A percentile compares a stretch with the other conserved stretches of the same genome.
These are phyloP conservation scores for Tachina grossa DNA, from an alignment of 2,888 invertebrate genomes.

Conservation along the genomic window DNA sequence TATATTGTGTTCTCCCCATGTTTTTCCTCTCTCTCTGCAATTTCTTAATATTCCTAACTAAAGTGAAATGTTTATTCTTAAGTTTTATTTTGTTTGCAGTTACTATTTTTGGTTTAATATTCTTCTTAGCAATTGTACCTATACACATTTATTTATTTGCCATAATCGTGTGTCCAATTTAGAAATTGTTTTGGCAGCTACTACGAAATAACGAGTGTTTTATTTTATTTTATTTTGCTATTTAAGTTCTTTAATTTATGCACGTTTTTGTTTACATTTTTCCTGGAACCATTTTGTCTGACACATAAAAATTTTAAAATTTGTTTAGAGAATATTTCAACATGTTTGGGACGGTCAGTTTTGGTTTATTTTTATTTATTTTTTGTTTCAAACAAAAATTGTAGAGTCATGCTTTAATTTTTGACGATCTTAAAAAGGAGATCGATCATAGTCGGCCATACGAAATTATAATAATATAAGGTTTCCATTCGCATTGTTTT, in stretches of 20 bases:
- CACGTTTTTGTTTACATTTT: slow-evolving; percentile 37
- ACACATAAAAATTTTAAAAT: slow-evolving; percentile 47
- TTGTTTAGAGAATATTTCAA: slow-evolving; percentile 27
- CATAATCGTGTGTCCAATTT: slow-evolving; percentile 22
- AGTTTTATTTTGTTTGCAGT: slow-evolving; percentile 9
- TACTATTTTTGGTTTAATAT: slow-evolving; percentile 32
- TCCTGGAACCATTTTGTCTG: slow-evolving; percentile 50
- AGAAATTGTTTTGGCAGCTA: slow-evolving; percentile 1
- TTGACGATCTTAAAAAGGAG: no score
- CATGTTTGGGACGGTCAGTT: neutral
- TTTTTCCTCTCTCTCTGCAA: neutral
- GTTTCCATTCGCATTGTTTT: neutral
- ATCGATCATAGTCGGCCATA: no score
- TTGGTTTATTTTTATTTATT: neutral
- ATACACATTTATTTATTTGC: slow-evolving; percentile 15
- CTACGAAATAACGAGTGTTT: neutral
- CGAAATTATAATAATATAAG: no score
- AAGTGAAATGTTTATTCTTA: slow-evolving; percentile 17
- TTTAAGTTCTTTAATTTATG: slow-evolving; percentile 31
- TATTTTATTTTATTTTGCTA: slow-evolving; percentile 8
- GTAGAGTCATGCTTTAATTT: neutral
- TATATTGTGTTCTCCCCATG: neutral
- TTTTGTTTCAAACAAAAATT: neutral
- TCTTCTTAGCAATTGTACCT: neutral
- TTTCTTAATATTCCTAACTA: slow-evolving; percentile 25